Percentiles rank a stretch among this genome's conserved stretches.
Evolutionary conservation across 2,797 vertebrate species (phyloP).

Genomic region (Clarias pachynema): DNA sequence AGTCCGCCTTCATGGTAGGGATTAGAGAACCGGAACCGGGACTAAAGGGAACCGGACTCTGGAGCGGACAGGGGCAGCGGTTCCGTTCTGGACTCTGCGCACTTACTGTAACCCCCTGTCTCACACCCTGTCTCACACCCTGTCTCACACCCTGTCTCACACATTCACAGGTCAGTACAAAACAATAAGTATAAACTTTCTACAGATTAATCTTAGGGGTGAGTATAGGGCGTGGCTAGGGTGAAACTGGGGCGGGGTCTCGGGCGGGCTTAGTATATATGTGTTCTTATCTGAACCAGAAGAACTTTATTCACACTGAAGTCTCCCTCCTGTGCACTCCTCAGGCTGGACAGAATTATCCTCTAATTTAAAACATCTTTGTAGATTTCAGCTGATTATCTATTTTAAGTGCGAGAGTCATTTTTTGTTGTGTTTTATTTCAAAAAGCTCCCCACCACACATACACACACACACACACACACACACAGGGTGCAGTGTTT

Average conservation of each 20-base stretch:
- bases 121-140: not conserved
- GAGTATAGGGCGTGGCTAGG: not conserved
- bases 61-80: not conserved
- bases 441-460: no score
- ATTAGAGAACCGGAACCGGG: not conserved
- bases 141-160: not conserved
- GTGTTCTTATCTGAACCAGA: not conserved
- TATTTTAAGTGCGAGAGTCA: not conserved
- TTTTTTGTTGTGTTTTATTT: not conserved
- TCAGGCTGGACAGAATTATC: not conserved
- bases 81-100: not conserved
- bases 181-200: not conserved
- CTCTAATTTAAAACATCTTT: not conserved
- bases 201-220: not conserved
- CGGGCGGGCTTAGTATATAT: not conserved
- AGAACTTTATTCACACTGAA: not conserved
- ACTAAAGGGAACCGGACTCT: not conserved
- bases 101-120: not conserved
- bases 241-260: no score
- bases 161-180: not conserved
- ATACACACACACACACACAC: no score
- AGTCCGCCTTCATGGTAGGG: not conserved
- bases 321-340: not conserved
- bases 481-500: not conserved
- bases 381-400: not conserved